A percentile compares a stretch with the other conserved stretches of the same genome.
These are phyloP conservation scores for Muntiacus muntjak DNA, from an alignment of 2,113 vertebrate genomes.

Conservation along the genomic window DNA sequence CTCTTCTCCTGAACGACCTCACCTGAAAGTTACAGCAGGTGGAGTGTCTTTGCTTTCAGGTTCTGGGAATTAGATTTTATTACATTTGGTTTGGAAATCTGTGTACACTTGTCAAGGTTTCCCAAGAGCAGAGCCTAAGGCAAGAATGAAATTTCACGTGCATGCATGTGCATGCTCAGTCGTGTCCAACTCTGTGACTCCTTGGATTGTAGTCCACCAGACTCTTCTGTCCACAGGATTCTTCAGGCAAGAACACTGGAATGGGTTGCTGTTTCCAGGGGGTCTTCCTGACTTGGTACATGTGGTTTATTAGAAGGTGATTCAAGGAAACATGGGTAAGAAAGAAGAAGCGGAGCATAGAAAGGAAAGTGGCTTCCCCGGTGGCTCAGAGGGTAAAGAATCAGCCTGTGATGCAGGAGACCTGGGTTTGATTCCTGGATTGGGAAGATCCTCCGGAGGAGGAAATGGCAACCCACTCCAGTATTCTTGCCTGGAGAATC, in stretches of 20 bases:
- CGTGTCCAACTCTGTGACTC: not conserved
- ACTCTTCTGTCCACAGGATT: not conserved
- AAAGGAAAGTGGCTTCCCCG: not conserved
- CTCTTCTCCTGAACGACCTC: not conserved
- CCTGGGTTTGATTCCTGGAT: not conserved
- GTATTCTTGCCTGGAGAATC: not conserved
- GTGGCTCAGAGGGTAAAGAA: not conserved
- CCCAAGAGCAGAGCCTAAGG: not conserved
- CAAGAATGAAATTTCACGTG: not conserved
- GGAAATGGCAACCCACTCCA: not conserved
- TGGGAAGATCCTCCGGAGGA: not conserved
- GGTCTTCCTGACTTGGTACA: not conserved
- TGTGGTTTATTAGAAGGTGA: not conserved
- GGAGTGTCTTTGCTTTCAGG: not conserved
- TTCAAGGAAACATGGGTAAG: not conserved
- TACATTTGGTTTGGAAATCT: conserved; percentile 11
- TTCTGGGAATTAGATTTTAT: conserved; percentile 15
- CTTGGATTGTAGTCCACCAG: not conserved
- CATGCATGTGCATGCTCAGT: not conserved
- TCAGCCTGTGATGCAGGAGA: not conserved
- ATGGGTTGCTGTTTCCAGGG: not conserved
- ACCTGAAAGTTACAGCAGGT: not conserved
- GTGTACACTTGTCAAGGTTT: not conserved
- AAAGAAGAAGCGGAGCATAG: not conserved
- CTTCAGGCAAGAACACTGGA: not conserved